Evolutionary conservation across 2,797 vertebrate species (phyloP), one percentile per base, ranked within the genome.

Genomic region (Eptatretus atami): DNA sequence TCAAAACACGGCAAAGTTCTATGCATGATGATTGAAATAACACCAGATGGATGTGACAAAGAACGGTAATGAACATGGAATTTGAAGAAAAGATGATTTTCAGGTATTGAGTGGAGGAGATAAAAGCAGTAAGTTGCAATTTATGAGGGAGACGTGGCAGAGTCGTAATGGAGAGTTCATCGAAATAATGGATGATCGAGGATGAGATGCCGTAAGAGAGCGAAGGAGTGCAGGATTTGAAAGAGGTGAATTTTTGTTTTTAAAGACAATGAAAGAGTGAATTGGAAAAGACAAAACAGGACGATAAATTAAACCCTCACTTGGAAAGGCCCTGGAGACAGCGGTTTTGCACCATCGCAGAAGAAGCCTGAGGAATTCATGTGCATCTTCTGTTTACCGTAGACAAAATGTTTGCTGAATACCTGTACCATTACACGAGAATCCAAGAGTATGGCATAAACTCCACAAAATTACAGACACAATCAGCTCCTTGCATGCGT

Each of bases 311-410:
- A 19, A 19, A 63, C 64, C 63, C 79, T 53, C 79, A 95, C 86
- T 80, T 90, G 15, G 84, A 78, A 63, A 75, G 84, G 68, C 81
- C 80, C 1, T 77, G 85, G 31, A 96, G 75, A 71, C 84, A 96
- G 72, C 86, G 83, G 73, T 80, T 88, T 76, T 96, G 88, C 85
- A 94, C 95, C 87, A 5, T 95, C 86, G 0, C n/a, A 93, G 78
- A 66, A 82, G 88, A 69, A 86, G 93, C 15, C 86, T 79, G 69
- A 96, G 71, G 70, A 98, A 96, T 65, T 96, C 87, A 0, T 94
- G 87, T 0, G 88, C 88, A 0, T 98, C 92, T 70, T 98, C 67
- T 96, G 87, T 67, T 76, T 87, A 52, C 88, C 84, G 0, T 94
- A 90, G 64, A 76, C 81, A 73, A 93, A 82, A 69, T 94, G 83